Base-by-base conservation (phyloP, 2,797 vertebrate species). In the Micropoecilia bifurca region DNA sequence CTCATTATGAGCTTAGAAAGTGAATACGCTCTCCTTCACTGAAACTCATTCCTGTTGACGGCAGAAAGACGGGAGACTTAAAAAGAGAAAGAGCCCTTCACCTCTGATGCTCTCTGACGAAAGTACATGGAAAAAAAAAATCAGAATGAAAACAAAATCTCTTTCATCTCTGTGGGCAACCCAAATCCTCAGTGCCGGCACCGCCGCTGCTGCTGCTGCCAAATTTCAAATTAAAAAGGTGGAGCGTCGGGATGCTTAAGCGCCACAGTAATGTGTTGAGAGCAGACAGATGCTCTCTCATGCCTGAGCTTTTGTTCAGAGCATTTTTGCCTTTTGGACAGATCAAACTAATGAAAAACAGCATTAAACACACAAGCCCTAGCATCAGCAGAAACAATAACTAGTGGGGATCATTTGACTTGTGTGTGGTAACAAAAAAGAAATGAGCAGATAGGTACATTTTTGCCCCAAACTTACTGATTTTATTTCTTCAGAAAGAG, bases 141-240 rank as follows among this genome's bases (percentile, higher is more conserved):
- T n/a, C 25, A 14, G 25, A 83, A 81, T 71, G 77, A 87, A 86
- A 85, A 74, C 83, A 90, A 89, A 88, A 83, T 76, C 74, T 81
- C 89, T 84, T 92, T 86, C 87, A 90, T 91, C 92, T 92, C 92
- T 82, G 89, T 85, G 76, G 89, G 93, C 80, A 90, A 83, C 85
- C 83, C 46, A 91, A 93, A 94, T 92, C 89, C 90, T 91, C 55
- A 68, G 76, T 28, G 86, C 71, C 41, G 7, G 41, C 13, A 6
- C 47, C 43, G 46, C 47, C 43, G 46, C 14, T 76, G 80, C 85
- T 41, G 75, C 57, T 39, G 74, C 66, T 48, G 89, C 91, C 88
- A 92, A 90, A 81, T 91, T 85, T 69, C 71, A 88, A 91, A 93
- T 93, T 88, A 91, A 93, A 92, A 90, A 87, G 82, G 57, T 30